A percentile compares a stretch with the other conserved stretches of the same genome.
These are phyloP conservation scores for Chrysotoxum bicinctum DNA, from an alignment of 2,888 invertebrate species.

Conservation along the genomic window DNA sequence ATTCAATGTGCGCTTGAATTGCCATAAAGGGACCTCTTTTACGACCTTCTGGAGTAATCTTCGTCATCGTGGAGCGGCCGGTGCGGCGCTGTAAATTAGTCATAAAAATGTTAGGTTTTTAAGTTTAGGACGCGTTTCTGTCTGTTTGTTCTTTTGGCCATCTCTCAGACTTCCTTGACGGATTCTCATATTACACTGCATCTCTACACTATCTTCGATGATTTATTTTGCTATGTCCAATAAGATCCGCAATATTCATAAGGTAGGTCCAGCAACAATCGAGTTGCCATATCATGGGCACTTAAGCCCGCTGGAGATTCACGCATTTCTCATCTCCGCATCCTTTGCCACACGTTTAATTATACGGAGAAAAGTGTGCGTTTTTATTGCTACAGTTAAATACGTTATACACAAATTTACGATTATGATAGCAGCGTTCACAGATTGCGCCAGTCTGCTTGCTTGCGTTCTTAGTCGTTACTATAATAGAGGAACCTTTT, in stretches of 20 bases:
- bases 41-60: constrained; percentile 44
- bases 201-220: constrained; percentile 26
- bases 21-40: constrained; percentile 48
- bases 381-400: constrained; percentile 66
- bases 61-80: constrained; percentile 20
- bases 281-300: constrained; percentile 29
- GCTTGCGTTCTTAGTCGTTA: constrained; percentile 21
- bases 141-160: constrained; percentile 25
- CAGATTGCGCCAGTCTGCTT: constrained; percentile 14
- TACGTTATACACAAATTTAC: constrained; percentile 62
- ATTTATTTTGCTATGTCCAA: constrained; percentile 55
- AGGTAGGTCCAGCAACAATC: not conserved
- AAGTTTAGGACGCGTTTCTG: not conserved
- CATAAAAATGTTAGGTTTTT: constrained; percentile 62
- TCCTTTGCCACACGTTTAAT: constrained; percentile 26
- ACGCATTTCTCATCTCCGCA: constrained; percentile 41
- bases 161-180: constrained; percentile 56
- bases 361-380: constrained; percentile 58
- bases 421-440: constrained; percentile 41
- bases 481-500: not conserved
- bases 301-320: constrained; percentile 68
- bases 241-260: constrained; percentile 6
- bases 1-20: constrained; percentile 71
- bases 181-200: constrained; percentile 30
- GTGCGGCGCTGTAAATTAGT: constrained; percentile 46